Conservation (phyloP, 1,140 invertebrate genomes). For the Paraescarpia echinospica region DNA sequence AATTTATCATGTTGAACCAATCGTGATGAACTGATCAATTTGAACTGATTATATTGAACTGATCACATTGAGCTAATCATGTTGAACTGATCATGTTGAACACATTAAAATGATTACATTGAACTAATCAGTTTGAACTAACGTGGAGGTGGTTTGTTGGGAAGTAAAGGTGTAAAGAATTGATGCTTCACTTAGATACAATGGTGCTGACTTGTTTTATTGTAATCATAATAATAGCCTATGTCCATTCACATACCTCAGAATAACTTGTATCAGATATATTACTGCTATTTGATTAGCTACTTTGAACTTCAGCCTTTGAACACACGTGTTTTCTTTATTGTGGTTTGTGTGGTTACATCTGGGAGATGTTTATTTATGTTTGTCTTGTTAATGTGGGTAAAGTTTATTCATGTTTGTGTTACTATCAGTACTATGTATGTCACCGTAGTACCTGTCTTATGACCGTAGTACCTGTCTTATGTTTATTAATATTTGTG, state of each 20-base stretch:
- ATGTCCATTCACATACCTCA: too few relatives aligned
- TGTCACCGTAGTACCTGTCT: not conserved
- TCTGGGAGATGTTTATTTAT: too few relatives aligned
- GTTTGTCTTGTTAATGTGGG: not conserved
- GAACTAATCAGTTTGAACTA: not conserved
- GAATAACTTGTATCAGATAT: too few relatives aligned
- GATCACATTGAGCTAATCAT: not conserved
- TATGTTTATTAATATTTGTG: not conserved
- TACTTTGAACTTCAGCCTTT: too few relatives aligned
- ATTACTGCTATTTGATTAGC: too few relatives aligned
- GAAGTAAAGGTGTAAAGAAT: not conserved
- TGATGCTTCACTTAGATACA: not conserved
- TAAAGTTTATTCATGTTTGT: not conserved
- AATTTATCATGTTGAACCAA: not conserved
- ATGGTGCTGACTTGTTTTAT: too few relatives aligned
- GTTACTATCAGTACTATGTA: not conserved
- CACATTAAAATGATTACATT: not conserved
- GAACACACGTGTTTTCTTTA: too few relatives aligned
- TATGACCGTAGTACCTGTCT: not conserved
- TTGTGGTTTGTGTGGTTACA: too few relatives aligned
- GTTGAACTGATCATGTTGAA: not conserved
- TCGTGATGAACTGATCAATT: not conserved
- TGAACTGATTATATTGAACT: not conserved
- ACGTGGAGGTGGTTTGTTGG: not conserved
- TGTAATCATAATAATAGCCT: too few relatives aligned